phyloP scores from a whole-genome alignment of 2,797 vertebrate species.

The Pipistrellus kuhlii region DNA sequence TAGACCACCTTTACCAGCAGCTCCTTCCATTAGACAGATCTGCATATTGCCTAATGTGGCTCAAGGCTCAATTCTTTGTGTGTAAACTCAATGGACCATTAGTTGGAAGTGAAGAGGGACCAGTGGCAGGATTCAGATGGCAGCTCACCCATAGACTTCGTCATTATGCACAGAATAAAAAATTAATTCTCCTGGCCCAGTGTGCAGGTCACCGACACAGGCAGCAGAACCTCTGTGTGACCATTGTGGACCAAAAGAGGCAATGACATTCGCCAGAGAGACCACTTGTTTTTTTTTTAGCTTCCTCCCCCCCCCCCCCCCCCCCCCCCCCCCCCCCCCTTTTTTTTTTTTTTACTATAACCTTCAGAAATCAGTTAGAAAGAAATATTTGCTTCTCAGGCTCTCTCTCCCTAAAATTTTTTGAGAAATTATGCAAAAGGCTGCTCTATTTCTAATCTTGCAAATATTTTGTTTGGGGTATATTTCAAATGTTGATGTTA shows the following conservation, averaged over 20 bases:
- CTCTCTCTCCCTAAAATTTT: neutral
- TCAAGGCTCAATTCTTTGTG: neutral
- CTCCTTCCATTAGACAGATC: neutral
- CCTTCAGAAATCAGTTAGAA: slow-evolving; percentile 61
- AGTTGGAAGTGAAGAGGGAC: neutral
- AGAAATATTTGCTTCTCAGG: slow-evolving; percentile 52
- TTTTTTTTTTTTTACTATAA: neutral
- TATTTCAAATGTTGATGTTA: slow-evolving; percentile 75
- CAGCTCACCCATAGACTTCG: neutral
- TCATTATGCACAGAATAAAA: neutral
- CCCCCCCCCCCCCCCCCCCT: fast-evolving
- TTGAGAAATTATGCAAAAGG: slow-evolving; percentile 62
- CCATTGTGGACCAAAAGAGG: neutral
- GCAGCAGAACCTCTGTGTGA: neutral
- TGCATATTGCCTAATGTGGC: neutral
- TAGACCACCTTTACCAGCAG: neutral
- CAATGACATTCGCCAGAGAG: neutral
- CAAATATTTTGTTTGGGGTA: slow-evolving; percentile 60
- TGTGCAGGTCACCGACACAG: neutral
- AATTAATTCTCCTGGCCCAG: neutral
- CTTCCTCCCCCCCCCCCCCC: no score
- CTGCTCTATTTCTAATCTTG: slow-evolving; percentile 71
- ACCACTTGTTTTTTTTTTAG: neutral
- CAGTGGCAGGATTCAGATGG: neutral
- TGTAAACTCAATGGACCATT: neutral